These are phyloP conservation scores for Apostichopus californicus DNA, from an alignment of 35 echinoderm and acorn worm species.

Conservation along the genomic window DNA sequence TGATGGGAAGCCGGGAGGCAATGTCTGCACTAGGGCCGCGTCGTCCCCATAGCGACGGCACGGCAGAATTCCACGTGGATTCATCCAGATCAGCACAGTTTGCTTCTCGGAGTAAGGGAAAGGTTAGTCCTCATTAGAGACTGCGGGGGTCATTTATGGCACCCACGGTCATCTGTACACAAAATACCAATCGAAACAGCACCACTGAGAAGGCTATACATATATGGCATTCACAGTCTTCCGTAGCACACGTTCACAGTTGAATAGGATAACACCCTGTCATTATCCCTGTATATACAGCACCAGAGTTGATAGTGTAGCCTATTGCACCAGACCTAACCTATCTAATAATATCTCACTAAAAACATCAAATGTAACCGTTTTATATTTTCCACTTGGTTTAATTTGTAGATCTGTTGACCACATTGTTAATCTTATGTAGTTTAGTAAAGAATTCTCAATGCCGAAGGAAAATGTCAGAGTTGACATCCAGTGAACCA, in stretches of 20 bases:
- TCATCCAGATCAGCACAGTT: conserved; percentile 36
- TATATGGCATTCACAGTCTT: background rate
- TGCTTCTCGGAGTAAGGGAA: conserved; percentile 11
- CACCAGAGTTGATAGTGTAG: conserved; percentile 12
- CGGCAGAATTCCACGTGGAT: conserved; percentile 40
- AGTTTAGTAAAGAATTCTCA: background rate
- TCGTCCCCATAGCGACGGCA: conserved; percentile 49
- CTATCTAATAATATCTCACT: background rate
- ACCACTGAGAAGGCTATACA: background rate
- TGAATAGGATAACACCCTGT: background rate
- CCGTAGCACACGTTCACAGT: background rate
- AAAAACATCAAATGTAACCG: background rate
- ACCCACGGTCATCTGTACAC: background rate
- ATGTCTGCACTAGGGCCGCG: conserved; percentile 47
- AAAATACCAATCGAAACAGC: background rate
- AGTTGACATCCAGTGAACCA: background rate
- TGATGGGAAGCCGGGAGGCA: conserved; percentile 46
- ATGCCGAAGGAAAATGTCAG: conserved; percentile 4
- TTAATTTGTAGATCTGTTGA: too few species aligned
- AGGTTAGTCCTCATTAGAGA: conserved; percentile 39
- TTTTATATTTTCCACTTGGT: too few species aligned
- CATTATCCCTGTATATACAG: background rate
- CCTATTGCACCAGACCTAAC: background rate
- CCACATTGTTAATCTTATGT: too few species aligned
- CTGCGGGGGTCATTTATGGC: background rate